Percentiles rank a stretch among this genome's conserved stretches.
These are phyloP conservation scores for Petrocephalus microphthalmus DNA, from an alignment of 2,113 vertebrate species.

Conservation along the genomic window DNA sequence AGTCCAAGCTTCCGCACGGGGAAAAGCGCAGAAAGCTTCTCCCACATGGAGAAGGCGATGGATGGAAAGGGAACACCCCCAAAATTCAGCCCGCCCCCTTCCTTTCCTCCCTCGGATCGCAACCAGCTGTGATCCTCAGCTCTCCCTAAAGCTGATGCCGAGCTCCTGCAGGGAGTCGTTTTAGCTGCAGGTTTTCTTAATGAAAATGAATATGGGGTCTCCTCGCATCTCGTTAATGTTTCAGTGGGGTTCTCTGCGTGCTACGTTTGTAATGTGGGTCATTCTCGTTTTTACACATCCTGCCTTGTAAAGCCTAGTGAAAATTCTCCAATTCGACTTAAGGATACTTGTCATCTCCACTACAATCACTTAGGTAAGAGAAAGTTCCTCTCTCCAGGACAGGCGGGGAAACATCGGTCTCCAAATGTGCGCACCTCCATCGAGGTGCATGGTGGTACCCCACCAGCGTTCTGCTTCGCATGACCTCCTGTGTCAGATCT, in stretches of 20 bases:
- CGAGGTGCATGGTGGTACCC: not conserved
- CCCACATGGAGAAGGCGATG: conserved; percentile 42
- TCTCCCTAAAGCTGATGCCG: conserved; percentile 6
- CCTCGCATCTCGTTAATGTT: not conserved
- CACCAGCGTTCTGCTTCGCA: not conserved
- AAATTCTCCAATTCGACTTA: not conserved
- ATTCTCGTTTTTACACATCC: not conserved
- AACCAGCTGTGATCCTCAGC: conserved; percentile 56
- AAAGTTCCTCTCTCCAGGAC: not conserved
- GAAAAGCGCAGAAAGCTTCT: not conserved
- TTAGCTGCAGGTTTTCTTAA: not conserved
- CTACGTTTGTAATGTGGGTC: not conserved
- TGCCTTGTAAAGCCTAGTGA: not conserved
- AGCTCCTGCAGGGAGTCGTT: not conserved
- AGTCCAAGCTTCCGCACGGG: not conserved
- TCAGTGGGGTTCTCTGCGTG: not conserved
- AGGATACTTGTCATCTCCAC: not conserved
- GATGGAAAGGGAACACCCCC: conserved; percentile 60
- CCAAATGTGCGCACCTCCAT: not conserved
- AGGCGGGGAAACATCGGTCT: not conserved
- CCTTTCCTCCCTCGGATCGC: conserved; percentile 44
- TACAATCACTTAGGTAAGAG: not conserved
- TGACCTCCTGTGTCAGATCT: not conserved
- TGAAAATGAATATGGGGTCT: not conserved
- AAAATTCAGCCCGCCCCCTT: conserved; percentile 45